These are phyloP conservation scores for Ptychoptera albimana DNA, from an alignment of 2,888 invertebrate genomes.

Conservation along the genomic window DNA sequence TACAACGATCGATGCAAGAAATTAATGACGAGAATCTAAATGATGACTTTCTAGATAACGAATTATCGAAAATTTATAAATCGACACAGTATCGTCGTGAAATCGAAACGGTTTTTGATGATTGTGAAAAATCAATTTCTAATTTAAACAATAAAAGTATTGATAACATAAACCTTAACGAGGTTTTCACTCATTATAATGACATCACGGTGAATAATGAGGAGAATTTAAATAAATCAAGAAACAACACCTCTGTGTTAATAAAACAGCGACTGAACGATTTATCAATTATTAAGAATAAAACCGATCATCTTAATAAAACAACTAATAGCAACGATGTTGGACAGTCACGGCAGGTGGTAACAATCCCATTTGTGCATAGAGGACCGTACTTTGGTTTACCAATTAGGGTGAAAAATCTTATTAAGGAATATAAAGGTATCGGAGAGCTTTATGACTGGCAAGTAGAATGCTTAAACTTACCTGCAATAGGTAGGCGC, in stretches of 20 bases:
- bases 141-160: slow-evolving; percentile 11
- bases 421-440: slow-evolving; percentile 60
- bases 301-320: neutral
- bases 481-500: slow-evolving; percentile 53
- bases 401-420: slow-evolving; percentile 47
- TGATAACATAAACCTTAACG: neutral
- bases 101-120: slow-evolving; percentile 30
- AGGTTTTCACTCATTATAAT: neutral
- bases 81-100: slow-evolving; percentile 26
- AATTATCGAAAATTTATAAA: slow-evolving; percentile 15
- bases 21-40: slow-evolving; percentile 7
- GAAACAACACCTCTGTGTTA: neutral
- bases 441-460: slow-evolving; percentile 77
- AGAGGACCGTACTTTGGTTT: slow-evolving; percentile 60
- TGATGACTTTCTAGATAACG: slow-evolving; percentile 15
- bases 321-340: neutral
- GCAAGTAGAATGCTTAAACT: slow-evolving; percentile 81
- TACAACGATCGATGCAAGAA: slow-evolving; percentile 4
- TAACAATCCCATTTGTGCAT: slow-evolving; percentile 9
- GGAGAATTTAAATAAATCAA: slow-evolving; percentile 11
- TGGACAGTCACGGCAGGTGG: neutral
- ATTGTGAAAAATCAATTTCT: slow-evolving; percentile 36
- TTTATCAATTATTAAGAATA: slow-evolving; percentile 4
- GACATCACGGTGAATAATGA: slow-evolving; percentile 13
- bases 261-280: neutral